phyloP scores from a whole-genome alignment of 2,113 vertebrate species.

The Nothobranchius kuhntae region DNA sequence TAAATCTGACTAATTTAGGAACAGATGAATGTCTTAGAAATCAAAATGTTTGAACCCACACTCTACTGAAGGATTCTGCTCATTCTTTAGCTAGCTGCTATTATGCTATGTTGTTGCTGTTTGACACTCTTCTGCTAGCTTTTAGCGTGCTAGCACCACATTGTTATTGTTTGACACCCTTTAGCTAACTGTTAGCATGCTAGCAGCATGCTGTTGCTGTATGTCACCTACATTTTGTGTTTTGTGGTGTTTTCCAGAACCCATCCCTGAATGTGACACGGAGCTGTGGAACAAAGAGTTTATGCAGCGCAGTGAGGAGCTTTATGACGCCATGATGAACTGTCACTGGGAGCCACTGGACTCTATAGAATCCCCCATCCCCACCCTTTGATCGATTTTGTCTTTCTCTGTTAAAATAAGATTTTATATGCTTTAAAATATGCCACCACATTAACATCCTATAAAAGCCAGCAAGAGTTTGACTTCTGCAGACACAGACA shows the following conservation, averaged over 20 bases:
- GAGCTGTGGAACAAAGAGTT: slow-evolving; percentile 88
- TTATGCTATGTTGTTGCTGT: no score
- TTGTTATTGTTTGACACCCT: no score
- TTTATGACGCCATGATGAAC: slow-evolving; percentile 89
- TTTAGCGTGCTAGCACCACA: no score
- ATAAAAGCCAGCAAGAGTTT: slow-evolving; percentile 4
- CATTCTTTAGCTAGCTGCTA: no score
- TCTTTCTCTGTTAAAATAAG: background rate
- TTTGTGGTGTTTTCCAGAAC: slow-evolving; percentile 54
- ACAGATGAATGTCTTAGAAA: no score
- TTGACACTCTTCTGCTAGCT: no score
- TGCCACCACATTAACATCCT: slow-evolving; percentile 1
- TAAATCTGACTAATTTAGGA: no score
- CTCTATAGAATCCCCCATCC: slow-evolving; percentile 81
- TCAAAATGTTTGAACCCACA: no score
- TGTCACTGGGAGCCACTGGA: slow-evolving; percentile 91
- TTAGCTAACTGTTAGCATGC: no score
- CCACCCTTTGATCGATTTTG: slow-evolving; percentile 63
- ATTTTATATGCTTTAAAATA: slow-evolving; percentile 11
- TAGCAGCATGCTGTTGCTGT: no score
- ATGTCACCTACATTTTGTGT: no score
- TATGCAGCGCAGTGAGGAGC: slow-evolving; percentile 90
- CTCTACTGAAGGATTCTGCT: no score
- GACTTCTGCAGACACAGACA: slow-evolving; percentile 10
- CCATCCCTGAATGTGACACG: slow-evolving; percentile 79